phyloP scores from a whole-genome alignment of 2,888 invertebrate species.

The Drosophila nr. fundita region DNA sequence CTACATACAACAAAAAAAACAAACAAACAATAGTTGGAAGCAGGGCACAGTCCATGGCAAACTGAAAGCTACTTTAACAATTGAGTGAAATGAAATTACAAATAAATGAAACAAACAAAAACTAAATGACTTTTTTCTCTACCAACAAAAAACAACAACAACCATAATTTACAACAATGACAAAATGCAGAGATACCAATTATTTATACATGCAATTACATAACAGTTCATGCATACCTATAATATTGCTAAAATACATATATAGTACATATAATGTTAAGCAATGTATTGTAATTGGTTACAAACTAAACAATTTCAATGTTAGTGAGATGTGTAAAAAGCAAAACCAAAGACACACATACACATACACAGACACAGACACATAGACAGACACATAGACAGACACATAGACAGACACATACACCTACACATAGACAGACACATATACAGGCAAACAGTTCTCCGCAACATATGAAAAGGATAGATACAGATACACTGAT shows the following conservation, averaged over 20 bases:
- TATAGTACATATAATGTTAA: slow-evolving; percentile 35
- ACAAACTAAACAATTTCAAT: slow-evolving; percentile 24
- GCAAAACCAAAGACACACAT: not conserved
- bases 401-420: not conserved
- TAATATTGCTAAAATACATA: slow-evolving; percentile 25
- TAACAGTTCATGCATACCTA: slow-evolving; percentile 22
- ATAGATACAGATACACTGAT: slow-evolving; percentile 12
- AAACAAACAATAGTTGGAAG: slow-evolving; percentile 53
- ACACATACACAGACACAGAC: not conserved
- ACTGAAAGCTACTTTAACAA: slow-evolving; percentile 60
- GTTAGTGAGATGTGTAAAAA: slow-evolving; percentile 14
- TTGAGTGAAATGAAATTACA: slow-evolving; percentile 58
- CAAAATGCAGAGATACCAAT: slow-evolving; percentile 30
- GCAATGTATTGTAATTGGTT: slow-evolving; percentile 42
- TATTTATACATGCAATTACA: slow-evolving; percentile 26
- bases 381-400: slow-evolving; percentile 4
- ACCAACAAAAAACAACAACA: slow-evolving; percentile 20
- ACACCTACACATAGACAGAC: not conserved
- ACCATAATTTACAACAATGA: not conserved
- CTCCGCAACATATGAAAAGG: slow-evolving; percentile 7
- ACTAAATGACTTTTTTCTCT: slow-evolving; percentile 73
- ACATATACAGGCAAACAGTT: slow-evolving; percentile 8
- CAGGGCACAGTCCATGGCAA: slow-evolving; percentile 61
- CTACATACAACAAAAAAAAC: slow-evolving; percentile 22
- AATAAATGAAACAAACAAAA: slow-evolving; percentile 47